phyloP scores from a whole-genome alignment of 2,888 invertebrate species.

The Homarus gammarus region DNA sequence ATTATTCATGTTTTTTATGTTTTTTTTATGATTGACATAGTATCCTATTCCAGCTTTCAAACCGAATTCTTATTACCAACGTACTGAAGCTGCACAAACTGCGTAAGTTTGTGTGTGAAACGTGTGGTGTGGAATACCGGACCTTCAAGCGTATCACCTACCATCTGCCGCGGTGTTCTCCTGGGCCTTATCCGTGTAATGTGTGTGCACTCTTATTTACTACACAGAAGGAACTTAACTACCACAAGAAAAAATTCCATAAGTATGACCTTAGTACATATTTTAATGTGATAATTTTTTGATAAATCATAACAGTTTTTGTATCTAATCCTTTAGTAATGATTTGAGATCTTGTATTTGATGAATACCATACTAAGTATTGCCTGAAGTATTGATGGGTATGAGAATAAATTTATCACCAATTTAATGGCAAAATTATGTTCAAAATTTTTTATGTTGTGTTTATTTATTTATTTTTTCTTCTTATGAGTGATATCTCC shows the following conservation, averaged over 20 bases:
- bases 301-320: no score
- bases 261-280: slow-evolving; percentile 49
- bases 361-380: no score
- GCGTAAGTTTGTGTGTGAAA: slow-evolving; percentile 73
- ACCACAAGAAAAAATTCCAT: slow-evolving; percentile 72
- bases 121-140: slow-evolving; percentile 73
- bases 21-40: no score
- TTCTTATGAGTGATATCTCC: no score
- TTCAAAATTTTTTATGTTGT: no score
- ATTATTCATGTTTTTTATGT: no score
- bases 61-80: slow-evolving; percentile 66
- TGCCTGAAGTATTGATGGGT: background rate
- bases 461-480: no score
- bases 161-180: slow-evolving; percentile 71
- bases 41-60: slow-evolving; percentile 47
- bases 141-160: slow-evolving; percentile 66
- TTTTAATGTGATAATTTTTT: background rate
- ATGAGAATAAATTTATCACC: background rate
- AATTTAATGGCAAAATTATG: no score
- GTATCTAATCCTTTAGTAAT: no score
- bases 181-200: slow-evolving; percentile 74
- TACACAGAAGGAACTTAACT: slow-evolving; percentile 62
- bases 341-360: no score
- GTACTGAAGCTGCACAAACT: slow-evolving; percentile 67
- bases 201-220: slow-evolving; percentile 60